phyloP scores from a whole-genome alignment of 2,888 invertebrate genomes.

The Ophioninae sp. region DNA sequence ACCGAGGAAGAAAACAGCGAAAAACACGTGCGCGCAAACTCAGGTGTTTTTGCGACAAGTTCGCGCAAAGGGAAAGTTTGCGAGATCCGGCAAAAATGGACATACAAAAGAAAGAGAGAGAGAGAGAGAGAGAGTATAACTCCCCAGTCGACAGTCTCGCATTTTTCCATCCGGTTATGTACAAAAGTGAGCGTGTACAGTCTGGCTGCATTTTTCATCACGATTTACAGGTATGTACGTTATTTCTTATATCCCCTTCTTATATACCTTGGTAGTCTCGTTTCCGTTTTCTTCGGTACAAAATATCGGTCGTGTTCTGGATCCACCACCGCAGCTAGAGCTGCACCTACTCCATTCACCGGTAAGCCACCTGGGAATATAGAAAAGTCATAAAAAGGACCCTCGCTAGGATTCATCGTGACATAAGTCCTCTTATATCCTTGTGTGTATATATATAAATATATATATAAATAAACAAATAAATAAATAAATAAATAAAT shows the following conservation, averaged over 20 bases:
- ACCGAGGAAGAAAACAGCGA: neutral
- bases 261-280: slow-evolving; percentile 87
- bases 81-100: slow-evolving; percentile 5
- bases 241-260: slow-evolving; percentile 45
- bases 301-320: slow-evolving; percentile 89
- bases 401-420: slow-evolving; percentile 48
- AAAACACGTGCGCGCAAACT: neutral
- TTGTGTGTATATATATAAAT: too few relatives aligned
- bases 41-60: neutral
- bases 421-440: slow-evolving; percentile 10
- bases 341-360: slow-evolving; percentile 95
- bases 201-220: slow-evolving; percentile 1
- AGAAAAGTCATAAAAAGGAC: slow-evolving; percentile 63
- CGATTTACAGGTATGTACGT: slow-evolving; percentile 21
- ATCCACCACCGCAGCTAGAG: slow-evolving; percentile 93
- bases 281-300: slow-evolving; percentile 92
- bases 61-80: slow-evolving; percentile 6
- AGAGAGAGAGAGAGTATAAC: neutral
- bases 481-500: too few relatives aligned
- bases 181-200: slow-evolving; percentile 14
- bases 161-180: slow-evolving; percentile 37
- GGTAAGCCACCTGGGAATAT: slow-evolving; percentile 89
- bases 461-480: too few relatives aligned
- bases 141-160: slow-evolving; percentile 12
- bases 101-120: slow-evolving; percentile 29